A percentile compares a stretch with the other conserved stretches of the same genome.
These are phyloP conservation scores for Cyphomyrus plagiostoma DNA, from an alignment of 2,113 vertebrate genomes.

Conservation along the genomic window DNA sequence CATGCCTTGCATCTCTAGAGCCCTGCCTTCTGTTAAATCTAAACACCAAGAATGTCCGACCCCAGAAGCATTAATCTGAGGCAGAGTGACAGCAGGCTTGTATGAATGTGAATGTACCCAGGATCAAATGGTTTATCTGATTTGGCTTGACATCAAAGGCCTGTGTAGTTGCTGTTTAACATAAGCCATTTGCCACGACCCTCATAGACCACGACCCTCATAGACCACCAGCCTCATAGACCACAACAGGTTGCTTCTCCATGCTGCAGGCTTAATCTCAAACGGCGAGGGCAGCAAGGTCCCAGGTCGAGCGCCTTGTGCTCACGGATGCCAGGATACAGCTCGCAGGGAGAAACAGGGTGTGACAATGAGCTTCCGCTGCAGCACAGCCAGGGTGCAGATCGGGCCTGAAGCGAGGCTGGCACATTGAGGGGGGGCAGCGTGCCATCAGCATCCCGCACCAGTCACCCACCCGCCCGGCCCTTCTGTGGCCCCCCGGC, in stretches of 20 bases:
- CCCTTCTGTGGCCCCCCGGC: not conserved
- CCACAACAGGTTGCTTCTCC: constrained; percentile 80
- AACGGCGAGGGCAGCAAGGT: constrained; percentile 43
- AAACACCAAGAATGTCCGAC: constrained; percentile 66
- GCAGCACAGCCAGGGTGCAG: not conserved
- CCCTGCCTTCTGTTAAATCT: constrained; percentile 47
- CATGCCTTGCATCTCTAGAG: constrained; percentile 37
- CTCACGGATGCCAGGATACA: not conserved
- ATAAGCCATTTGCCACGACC: constrained; percentile 87
- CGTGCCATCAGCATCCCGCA: not conserved
- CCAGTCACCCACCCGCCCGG: not conserved
- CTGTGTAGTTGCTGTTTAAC: constrained; percentile 83
- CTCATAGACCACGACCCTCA: no score
- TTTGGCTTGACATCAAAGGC: constrained; percentile 87
- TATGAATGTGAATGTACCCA: constrained; percentile 57
- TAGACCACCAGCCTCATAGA: constrained; percentile 54
- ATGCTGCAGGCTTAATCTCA: constrained; percentile 63
- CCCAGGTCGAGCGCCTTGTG: not conserved
- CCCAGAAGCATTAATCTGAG: constrained; percentile 64
- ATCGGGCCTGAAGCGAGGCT: not conserved
- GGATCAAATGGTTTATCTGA: constrained; percentile 62
- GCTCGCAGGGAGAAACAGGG: not conserved
- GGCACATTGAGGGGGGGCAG: not conserved
- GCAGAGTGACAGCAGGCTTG: constrained; percentile 59
- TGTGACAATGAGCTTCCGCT: not conserved